Evolutionary conservation across 1,140 invertebrate species (phyloP), one percentile per base, ranked within the genome.

Genomic region (Venturia canescens): DNA sequence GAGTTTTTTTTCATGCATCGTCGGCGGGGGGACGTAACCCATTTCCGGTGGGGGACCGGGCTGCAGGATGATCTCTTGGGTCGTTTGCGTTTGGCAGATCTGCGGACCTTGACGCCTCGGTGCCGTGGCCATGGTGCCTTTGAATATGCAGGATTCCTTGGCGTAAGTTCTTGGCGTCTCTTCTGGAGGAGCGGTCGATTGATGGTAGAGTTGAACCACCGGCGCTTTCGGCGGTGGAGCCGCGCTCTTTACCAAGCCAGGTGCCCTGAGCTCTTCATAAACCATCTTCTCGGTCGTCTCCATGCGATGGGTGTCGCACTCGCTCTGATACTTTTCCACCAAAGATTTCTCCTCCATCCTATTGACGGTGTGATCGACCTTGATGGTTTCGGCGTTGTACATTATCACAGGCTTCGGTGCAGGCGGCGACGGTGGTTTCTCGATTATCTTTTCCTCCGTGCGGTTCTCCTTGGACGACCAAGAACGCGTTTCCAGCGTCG

Each of bases 21-120:
- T 26, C 60, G 89, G 90, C 9, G 90, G 88, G 53, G 93, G 91
- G 5, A 93, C 93, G 86, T 93, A 95, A 16, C 92, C 94, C 16
- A 95, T 94, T 90, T 95, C 94, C 23, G 95, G 94, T 13, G 94
- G 93, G 0, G 94, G 92, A 16, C 94, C 94, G 0, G 94, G 94
- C 86, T 94, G 91, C 15, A 95, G 84, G 66, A 82, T 69, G 31
- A 89, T 57, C 15, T 38, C 44, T 66, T 57, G 23, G 5, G 38
- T 3, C 15, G 84, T 77, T 63, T 82, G 82, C 1, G 86, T 69
- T n/a, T 88, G 85, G n/a, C 88, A 88, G 27, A 89, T 44, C 50
- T 88, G 86, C 0, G 86, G 83, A 3, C 70, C 26, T 1, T 87
- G 83, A 82, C 87, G 90, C 1, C 81, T 88, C 13, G 76, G 80